Base-by-base conservation (phyloP, 2,113 vertebrate genomes). In the Ciconia maguari region DNA sequence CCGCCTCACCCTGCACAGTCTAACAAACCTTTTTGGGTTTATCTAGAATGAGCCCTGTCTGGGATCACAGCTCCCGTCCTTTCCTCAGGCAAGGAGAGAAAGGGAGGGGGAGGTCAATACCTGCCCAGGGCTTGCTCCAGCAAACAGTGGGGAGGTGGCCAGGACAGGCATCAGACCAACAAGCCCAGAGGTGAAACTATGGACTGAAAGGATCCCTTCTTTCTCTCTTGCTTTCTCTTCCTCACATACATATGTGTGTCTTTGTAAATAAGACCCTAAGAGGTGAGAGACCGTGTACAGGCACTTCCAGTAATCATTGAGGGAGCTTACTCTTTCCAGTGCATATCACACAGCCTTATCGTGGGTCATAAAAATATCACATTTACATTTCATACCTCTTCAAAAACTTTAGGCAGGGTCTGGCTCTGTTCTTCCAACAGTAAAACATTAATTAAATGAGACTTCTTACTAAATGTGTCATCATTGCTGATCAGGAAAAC, bases 111-210 rank as follows among this genome's bases (percentile, higher is more conserved):
- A 64, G 30, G n/a, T 32, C 4, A 0, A 34, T 48, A 36, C 46
- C 24, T 57, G 16, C 9, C 34, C 44, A 13, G 7, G 49, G 8
- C 13, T 77, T 78, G 3, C 30, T 90, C 8, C 69, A 90, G 27
- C 0, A 4, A 82, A 42, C 51, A 36, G 4, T 13, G 1, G 3
- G 8, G 10, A n/a, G 1, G 2, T 30, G 7, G 0, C 2, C 44
- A 16, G 20, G 36, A 30, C 19, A 64, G 19, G 5, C 19, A 76
- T 34, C 32, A 72, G 4, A 17, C 4, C 24, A 26, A 8, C 4
- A 6, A 87, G 5, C 14, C 26, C 46, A 76, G 20, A 66, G 0
- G 1, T 68, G 57, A 44, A 65, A 76, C 14, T 2, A 13, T 6
- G n/a, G 26, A 6, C 14, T 58, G 64, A 57, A 83, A 46, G 14